phyloP scores from a whole-genome alignment of 2,888 invertebrate genomes.

The Morpho deidamia region DNA sequence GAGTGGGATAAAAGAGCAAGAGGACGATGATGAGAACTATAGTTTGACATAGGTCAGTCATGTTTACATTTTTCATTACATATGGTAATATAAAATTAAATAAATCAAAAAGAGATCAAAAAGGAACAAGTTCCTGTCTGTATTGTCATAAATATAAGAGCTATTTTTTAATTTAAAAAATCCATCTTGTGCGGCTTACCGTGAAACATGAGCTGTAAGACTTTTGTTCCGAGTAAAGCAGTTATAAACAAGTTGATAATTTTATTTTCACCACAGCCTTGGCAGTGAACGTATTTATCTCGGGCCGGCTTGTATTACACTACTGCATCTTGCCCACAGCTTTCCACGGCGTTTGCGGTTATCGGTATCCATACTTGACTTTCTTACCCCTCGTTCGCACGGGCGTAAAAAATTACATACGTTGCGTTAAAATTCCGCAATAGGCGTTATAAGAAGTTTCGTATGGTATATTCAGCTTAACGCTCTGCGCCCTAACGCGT shows the following conservation, averaged over 20 bases:
- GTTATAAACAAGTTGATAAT: constrained; percentile 25
- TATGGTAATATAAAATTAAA: too few species aligned
- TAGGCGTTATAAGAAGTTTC: too few species aligned
- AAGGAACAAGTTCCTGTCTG: not conserved
- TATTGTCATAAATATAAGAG: not conserved
- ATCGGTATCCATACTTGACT: constrained; percentile 10
- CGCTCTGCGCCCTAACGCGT: too few species aligned
- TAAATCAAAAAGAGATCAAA: too few species aligned
- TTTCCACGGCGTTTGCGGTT: constrained; percentile 18
- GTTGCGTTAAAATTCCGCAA: too few species aligned
- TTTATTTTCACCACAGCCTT: constrained; percentile 50
- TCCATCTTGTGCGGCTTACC: constrained; percentile 3
- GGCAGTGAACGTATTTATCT: constrained; percentile 46
- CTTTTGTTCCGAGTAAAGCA: constrained; percentile 10
- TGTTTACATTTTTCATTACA: too few species aligned
- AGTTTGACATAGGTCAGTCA: too few species aligned
- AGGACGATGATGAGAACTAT: too few species aligned
- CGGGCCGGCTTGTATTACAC: constrained; percentile 28
- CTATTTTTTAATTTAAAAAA: constrained; percentile 7
- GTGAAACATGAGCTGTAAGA: constrained; percentile 16
- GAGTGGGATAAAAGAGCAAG: too few species aligned
- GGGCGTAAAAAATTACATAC: too few species aligned
- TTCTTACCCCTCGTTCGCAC: too few species aligned
- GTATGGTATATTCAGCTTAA: too few species aligned
- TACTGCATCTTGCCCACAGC: constrained; percentile 12